Base-by-base conservation (phyloP, 2,888 invertebrate genomes). In the Drosophila prolongata region DNA sequence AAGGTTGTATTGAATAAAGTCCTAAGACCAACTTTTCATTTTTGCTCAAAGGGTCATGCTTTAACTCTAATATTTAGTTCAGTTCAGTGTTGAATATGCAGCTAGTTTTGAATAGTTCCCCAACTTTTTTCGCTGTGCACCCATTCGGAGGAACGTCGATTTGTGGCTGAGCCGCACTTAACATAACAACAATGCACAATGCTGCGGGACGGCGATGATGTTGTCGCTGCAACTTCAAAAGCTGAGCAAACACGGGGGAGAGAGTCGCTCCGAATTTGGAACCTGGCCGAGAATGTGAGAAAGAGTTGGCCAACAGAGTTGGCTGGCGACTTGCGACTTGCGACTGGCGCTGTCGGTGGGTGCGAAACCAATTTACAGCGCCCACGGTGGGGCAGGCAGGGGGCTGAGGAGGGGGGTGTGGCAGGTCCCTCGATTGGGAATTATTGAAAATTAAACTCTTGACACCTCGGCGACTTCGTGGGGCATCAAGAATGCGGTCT, bases 181-280 rank as follows among this genome's bases (percentile, higher is more conserved):
- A 81, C 82, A 87, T 85, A 81, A 76, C 82, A 83, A 71, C 77
- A 85, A 79, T 72, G 68, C 61, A 86, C 81, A 80, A 75, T 80
- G 72, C 78, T 65, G 40, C 67, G 60, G 43, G 69, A 62, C 75
- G 78, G 60, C 61, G 84, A 78, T 84, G 79, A 87, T 85, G 85
- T 84, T 84, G 87, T 82, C 82, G 87, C 87, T 85, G 71, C 75
- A 85, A 83, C 88, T 81, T 83, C 88, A 87, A 87, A 83, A 85
- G 86, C 86, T 81, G 77, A 69, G 77, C 77, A 87, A 83, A 87
- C 75, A 87, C 35, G 53, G 55, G 38, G 49, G 49, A 40, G 46
- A 37, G 52, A 35, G 30, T n/a, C 9, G 42, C 35, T n/a, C 38
- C 24, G 56, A 19, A 43, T 35, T 52, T 43, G 27, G 52, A 53